Evolutionary conservation across 1,140 invertebrate species (phyloP).

Genomic region (Bombus turneri): DNA sequence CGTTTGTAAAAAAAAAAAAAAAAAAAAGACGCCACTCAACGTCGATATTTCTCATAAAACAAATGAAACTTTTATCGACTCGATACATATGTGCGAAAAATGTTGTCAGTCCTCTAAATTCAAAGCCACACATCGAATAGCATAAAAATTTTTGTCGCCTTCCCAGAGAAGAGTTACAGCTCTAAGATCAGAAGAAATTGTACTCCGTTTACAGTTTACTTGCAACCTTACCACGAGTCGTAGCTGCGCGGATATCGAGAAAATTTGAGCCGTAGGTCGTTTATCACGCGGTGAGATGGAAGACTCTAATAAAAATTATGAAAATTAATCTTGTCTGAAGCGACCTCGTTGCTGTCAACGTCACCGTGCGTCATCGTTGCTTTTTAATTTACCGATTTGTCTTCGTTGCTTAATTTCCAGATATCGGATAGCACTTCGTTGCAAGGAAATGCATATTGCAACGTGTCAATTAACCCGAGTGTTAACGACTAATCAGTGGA

Average conservation of each 20-base stretch:
- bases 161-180: no score
- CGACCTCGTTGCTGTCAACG: background rate
- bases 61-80: no score
- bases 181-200: background rate
- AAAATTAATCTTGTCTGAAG: conserved; percentile 19
- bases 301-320: conserved; percentile 26
- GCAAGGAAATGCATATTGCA: background rate
- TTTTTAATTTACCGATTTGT: background rate
- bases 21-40: no score
- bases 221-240: background rate
- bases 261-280: background rate
- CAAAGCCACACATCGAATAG: no score
- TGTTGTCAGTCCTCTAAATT: no score
- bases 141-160: no score
- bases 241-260: background rate
- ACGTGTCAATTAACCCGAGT: background rate
- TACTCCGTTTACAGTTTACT: background rate
- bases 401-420: conserved; percentile 4
- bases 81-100: no score
- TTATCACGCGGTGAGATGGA: background rate
- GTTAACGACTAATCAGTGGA: background rate
- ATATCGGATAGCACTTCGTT: background rate
- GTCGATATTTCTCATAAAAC: no score
- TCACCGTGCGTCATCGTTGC: background rate
- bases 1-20: no score